A percentile compares a stretch with the other conserved stretches of the same genome.
These are phyloP conservation scores for Phalacrocorax aristotelis DNA, from an alignment of 2,113 vertebrate genomes.

Conservation along the genomic window DNA sequence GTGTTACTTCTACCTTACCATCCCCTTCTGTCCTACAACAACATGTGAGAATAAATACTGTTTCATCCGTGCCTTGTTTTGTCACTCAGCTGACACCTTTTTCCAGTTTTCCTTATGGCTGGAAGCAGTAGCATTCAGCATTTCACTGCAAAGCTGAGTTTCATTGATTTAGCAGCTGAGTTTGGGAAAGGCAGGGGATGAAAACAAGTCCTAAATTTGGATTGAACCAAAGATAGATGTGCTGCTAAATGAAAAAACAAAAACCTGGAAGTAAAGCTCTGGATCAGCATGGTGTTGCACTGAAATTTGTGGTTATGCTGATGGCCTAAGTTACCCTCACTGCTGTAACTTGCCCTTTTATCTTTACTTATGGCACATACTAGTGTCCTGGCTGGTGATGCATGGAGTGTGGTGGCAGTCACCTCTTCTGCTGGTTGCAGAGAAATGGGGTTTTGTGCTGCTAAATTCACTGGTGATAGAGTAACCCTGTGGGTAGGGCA, in stretches of 20 bases:
- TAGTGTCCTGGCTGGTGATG: not conserved
- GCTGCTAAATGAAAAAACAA: not conserved
- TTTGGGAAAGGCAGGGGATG: not conserved
- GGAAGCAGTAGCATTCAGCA: not conserved
- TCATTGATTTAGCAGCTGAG: constrained; percentile 5
- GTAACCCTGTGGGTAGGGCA: not conserved
- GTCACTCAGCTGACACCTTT: constrained; percentile 3
- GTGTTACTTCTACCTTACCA: not conserved
- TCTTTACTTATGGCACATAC: accelerated
- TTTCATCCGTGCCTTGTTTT: not conserved
- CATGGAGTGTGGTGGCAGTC: accelerated
- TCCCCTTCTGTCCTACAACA: not conserved
- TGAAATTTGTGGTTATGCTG: not conserved
- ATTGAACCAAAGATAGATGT: constrained; percentile 28
- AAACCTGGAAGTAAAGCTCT: constrained; percentile 5
- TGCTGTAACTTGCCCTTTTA: not conserved
- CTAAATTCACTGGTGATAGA: not conserved
- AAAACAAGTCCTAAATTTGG: constrained; percentile 45
- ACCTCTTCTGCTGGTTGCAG: not conserved
- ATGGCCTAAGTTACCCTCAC: not conserved
- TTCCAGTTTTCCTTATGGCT: constrained; percentile 1
- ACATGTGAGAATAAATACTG: not conserved
- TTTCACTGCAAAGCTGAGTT: not conserved
- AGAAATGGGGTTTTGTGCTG: not conserved
- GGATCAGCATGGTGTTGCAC: not conserved